Percentiles rank a stretch among this genome's conserved stretches.
Evolutionary conservation across 1,140 invertebrate genomes (phyloP).

Genomic region (Dendroctonus valens): DNA sequence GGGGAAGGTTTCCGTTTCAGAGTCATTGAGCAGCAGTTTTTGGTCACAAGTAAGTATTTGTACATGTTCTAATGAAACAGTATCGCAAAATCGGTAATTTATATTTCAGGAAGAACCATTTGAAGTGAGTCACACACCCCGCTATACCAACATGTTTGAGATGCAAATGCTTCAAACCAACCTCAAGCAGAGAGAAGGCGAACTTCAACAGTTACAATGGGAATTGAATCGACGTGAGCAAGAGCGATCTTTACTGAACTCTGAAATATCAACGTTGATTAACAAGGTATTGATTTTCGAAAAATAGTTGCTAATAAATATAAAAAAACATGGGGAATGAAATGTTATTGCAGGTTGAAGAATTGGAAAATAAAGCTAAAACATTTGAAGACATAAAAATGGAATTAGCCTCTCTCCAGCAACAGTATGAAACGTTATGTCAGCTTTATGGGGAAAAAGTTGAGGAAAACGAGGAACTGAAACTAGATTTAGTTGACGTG

Average conservation of each 20-base stretch:
- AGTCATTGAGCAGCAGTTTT: conserved; percentile 56
- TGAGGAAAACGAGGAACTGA: conserved; percentile 85
- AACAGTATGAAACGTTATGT: conserved; percentile 82
- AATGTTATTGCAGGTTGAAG: conserved; percentile 55
- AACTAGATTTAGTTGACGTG: conserved; percentile 88
- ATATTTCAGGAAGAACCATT: conserved; percentile 45
- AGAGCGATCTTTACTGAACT: conserved; percentile 71
- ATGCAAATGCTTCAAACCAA: conserved; percentile 80
- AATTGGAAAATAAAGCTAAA: conserved; percentile 59
- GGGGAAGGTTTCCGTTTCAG: conserved; percentile 54
- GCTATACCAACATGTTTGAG: conserved; percentile 50
- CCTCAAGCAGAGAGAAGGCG: conserved; percentile 66
- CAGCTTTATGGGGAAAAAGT: conserved; percentile 92
- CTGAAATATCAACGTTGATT: conserved; percentile 73
- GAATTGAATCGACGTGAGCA: conserved; percentile 74
- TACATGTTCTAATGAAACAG: not conserved
- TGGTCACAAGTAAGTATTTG: conserved; percentile 60
- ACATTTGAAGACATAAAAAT: conserved; percentile 57
- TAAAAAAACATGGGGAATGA: not conserved
- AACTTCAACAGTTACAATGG: conserved; percentile 73
- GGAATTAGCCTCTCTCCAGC: conserved; percentile 67
- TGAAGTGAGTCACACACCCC: conserved; percentile 40
- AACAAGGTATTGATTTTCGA: conserved; percentile 52
- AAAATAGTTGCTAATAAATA: conserved; percentile 1
- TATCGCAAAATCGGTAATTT: not conserved